Conservation (phyloP, 2,113 vertebrate genomes). For the Erythrolamprus reginae region DNA sequence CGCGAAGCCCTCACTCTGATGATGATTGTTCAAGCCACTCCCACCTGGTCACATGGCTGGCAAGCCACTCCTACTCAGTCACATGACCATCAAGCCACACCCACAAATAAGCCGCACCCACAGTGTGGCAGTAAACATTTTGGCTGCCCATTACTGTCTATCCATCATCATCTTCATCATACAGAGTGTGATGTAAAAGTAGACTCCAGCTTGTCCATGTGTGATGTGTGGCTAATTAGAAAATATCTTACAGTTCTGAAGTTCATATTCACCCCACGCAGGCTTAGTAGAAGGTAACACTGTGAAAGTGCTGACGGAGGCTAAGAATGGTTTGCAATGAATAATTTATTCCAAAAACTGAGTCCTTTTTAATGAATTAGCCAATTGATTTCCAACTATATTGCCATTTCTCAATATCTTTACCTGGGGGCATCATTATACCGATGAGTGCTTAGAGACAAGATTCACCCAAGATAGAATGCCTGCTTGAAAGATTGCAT, state of each 20-base stretch:
- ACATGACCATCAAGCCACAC: too few relatives aligned
- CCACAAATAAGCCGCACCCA: too few relatives aligned
- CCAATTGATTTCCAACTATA: not conserved
- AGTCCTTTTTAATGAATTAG: not conserved
- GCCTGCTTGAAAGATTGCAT: not conserved
- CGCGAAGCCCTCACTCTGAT: too few relatives aligned
- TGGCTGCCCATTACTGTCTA: too few relatives aligned
- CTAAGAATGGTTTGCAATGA: not conserved
- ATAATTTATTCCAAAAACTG: not conserved
- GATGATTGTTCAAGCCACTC: too few relatives aligned
- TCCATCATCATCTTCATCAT: not conserved
- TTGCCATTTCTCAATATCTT: not conserved
- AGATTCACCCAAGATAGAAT: not conserved
- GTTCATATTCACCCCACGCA: not conserved
- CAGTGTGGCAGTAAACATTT: too few relatives aligned
- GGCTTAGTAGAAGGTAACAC: not conserved
- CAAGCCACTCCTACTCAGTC: too few relatives aligned
- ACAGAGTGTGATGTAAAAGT: not conserved
- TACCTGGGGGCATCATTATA: conserved; percentile 1
- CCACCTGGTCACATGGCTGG: too few relatives aligned
- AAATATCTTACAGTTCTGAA: not conserved
- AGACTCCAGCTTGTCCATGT: not conserved
- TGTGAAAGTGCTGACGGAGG: not conserved
- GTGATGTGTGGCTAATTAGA: not conserved
- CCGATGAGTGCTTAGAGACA: not conserved